phyloP scores from a whole-genome alignment of 2,888 invertebrate species.

The Tromatobia lineatoria region DNA sequence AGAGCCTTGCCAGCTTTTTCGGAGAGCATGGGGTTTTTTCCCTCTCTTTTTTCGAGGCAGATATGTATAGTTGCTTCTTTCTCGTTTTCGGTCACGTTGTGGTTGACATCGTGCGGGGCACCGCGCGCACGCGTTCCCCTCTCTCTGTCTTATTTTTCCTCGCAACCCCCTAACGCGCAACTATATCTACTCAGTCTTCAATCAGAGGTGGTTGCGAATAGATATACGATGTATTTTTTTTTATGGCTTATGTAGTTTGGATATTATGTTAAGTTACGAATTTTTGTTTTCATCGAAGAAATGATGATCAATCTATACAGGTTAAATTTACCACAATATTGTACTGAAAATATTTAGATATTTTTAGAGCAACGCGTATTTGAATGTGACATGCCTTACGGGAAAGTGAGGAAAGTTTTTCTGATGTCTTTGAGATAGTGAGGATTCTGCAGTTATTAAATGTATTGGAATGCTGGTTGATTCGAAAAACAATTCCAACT shows the following conservation, averaged over 20 bases:
- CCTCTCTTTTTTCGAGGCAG: slow-evolving; percentile 13
- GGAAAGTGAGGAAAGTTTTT: not conserved
- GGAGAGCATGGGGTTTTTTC: slow-evolving; percentile 46
- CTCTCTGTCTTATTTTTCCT: slow-evolving; percentile 72
- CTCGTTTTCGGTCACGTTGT: slow-evolving; percentile 42
- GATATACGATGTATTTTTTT: slow-evolving; percentile 20
- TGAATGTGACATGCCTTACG: not conserved
- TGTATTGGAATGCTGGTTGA: not conserved
- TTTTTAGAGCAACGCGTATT: not conserved
- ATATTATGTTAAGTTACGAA: not conserved
- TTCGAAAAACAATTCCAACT: not conserved
- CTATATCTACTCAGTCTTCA: slow-evolving; percentile 37
- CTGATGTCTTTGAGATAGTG: not conserved
- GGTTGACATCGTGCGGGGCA: slow-evolving; percentile 54
- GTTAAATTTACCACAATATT: not conserved
- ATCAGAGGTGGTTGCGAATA: slow-evolving; percentile 39
- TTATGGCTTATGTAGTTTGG: not conserved
- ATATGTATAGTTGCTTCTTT: slow-evolving; percentile 25
- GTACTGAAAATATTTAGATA: not conserved
- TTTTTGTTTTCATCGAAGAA: not conserved
- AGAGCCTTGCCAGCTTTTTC: slow-evolving; percentile 65
- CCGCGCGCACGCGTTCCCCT: slow-evolving; percentile 36
- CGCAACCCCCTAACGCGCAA: slow-evolving; percentile 75
- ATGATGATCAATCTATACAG: not conserved
- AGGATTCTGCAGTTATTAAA: not conserved